phyloP scores from a whole-genome alignment of 2,113 vertebrate genomes.

The Perognathus longimembris region DNA sequence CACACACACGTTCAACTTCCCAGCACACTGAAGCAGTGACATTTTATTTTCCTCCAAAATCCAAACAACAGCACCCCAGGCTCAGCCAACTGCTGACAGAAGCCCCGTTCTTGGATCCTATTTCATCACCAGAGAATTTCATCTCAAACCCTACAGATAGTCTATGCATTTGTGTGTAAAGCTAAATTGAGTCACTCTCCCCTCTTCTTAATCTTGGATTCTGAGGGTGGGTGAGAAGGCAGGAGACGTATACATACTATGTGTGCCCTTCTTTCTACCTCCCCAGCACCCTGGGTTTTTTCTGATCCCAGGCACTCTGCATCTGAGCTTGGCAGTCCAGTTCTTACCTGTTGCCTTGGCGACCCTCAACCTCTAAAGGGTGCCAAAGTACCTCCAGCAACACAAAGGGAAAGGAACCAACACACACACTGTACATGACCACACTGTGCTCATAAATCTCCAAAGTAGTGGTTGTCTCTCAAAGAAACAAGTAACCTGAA shows the following conservation, averaged over 20 bases:
- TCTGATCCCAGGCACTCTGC: background rate
- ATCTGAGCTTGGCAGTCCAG: background rate
- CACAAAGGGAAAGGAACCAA: background rate
- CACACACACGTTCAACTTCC: background rate
- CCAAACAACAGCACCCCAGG: background rate
- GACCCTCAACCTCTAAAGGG: background rate
- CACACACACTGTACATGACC: too few species aligned
- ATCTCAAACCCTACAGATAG: background rate
- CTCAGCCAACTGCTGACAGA: background rate
- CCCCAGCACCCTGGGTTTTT: background rate
- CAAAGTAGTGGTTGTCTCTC: background rate
- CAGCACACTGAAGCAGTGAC: background rate
- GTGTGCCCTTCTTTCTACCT: background rate
- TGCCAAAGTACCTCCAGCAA: accelerated
- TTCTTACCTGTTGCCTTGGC: conserved; percentile 42
- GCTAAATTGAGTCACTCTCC: background rate
- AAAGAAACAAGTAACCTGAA: conserved; percentile 31
- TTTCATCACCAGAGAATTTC: background rate
- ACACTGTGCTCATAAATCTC: background rate
- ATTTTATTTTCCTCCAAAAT: background rate
- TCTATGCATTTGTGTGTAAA: background rate
- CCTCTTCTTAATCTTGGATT: background rate
- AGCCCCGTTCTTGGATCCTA: background rate
- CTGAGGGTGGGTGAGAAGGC: too few species aligned
- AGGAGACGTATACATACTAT: background rate